A percentile compares a stretch with the other conserved stretches of the same genome.
Evolutionary conservation across 2,113 vertebrate genomes (phyloP).

Genomic region (Boleophthalmus pectinirostris): DNA sequence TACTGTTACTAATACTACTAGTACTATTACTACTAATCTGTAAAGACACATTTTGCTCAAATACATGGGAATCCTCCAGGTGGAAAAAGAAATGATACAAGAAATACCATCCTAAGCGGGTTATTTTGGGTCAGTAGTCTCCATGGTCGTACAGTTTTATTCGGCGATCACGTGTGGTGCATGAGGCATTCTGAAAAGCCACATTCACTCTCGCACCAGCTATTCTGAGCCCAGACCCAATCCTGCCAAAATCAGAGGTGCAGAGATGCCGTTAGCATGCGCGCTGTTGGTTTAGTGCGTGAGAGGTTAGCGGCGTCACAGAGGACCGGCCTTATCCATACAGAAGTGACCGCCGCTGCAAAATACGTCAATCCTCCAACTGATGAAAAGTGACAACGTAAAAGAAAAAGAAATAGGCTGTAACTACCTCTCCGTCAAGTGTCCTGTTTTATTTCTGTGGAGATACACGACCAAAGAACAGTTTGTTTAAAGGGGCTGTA

Average conservation of each 20-base stretch:
- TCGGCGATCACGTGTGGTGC: conserved; percentile 14
- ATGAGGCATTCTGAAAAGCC: conserved; percentile 2
- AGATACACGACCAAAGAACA: too few species aligned
- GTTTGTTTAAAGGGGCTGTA: too few species aligned
- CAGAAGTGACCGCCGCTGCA: conserved; percentile 43
- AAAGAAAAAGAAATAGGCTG: not conserved
- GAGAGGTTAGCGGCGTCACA: conserved; percentile 23
- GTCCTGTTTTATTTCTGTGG: too few species aligned
- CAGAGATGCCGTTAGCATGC: not conserved
- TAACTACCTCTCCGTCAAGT: too few species aligned
- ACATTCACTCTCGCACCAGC: conserved; percentile 7
- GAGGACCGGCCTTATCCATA: conserved; percentile 27
- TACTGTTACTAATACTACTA: too few species aligned
- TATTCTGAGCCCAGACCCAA: not conserved
- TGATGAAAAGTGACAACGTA: conserved; percentile 33
- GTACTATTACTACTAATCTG: too few species aligned
- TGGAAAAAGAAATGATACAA: not conserved
- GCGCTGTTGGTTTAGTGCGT: conserved; percentile 1
- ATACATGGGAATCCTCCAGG: not conserved
- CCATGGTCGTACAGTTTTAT: conserved; percentile 3
- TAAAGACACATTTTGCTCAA: too few species aligned
- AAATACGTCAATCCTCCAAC: conserved; percentile 34
- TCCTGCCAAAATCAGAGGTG: not conserved
- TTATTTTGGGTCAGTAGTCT: conserved; percentile 15
- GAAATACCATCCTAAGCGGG: not conserved